Evolutionary conservation across 1,140 invertebrate genomes (phyloP).

Genomic region (Drosophila auraria): DNA sequence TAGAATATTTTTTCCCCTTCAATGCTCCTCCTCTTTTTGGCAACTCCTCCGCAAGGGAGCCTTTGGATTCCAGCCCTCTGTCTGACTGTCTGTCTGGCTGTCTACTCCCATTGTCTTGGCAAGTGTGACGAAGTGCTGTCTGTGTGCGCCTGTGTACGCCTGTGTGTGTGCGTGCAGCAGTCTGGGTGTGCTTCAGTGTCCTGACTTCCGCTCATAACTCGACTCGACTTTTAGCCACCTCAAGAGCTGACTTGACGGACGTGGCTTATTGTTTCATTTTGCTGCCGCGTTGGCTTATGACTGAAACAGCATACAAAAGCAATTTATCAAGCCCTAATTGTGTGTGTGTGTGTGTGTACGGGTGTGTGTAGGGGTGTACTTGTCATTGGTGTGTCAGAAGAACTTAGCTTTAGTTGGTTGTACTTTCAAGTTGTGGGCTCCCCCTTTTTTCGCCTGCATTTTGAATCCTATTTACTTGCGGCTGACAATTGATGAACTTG

Average conservation of each 20-base stretch:
- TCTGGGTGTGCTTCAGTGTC: slow-evolving; percentile 38
- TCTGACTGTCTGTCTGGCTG: slow-evolving; percentile 59
- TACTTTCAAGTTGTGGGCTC: slow-evolving; percentile 55
- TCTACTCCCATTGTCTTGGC: slow-evolving; percentile 79
- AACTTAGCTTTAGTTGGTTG: slow-evolving; percentile 73
- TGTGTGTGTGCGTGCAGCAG: slow-evolving; percentile 11
- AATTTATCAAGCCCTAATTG: slow-evolving; percentile 82
- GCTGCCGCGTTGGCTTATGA: slow-evolving; percentile 70
- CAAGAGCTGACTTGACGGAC: slow-evolving; percentile 79
- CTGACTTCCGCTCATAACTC: slow-evolving; percentile 72
- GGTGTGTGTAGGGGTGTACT: slow-evolving; percentile 34
- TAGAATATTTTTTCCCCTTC: background rate
- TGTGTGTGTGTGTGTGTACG: slow-evolving; percentile 39
- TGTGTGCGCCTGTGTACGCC: slow-evolving; percentile 19
- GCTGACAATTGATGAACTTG: slow-evolving; percentile 66
- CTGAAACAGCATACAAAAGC: slow-evolving; percentile 80
- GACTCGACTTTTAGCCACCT: slow-evolving; percentile 75
- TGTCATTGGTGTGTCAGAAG: slow-evolving; percentile 73
- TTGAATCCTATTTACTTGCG: slow-evolving; percentile 39
- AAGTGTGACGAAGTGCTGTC: slow-evolving; percentile 57
- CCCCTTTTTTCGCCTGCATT: background rate
- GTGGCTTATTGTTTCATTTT: slow-evolving; percentile 83
- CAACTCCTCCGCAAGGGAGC: background rate
- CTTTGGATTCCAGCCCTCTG: slow-evolving; percentile 39
- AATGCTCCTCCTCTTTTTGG: slow-evolving; percentile 1